These are phyloP conservation scores for Taenaris catops DNA, from an alignment of 2,888 invertebrate genomes.

Conservation along the genomic window DNA sequence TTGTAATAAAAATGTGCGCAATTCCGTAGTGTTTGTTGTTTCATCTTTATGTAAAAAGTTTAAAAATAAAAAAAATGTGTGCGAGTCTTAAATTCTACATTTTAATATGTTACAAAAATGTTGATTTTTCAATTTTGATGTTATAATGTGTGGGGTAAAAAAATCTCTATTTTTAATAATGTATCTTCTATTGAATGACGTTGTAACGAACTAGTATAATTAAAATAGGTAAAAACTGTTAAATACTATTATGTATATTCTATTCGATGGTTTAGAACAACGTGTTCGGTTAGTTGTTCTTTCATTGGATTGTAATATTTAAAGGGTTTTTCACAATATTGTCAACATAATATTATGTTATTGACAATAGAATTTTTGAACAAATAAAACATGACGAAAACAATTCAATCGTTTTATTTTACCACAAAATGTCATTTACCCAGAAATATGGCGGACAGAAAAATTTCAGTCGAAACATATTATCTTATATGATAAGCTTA, in stretches of 20 bases:
- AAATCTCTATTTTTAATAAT: slow-evolving; percentile 47
- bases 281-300: slow-evolving; percentile 22
- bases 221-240: slow-evolving; percentile 38
- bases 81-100: slow-evolving; percentile 21
- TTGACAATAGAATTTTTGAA: slow-evolving; percentile 61
- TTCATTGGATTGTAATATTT: slow-evolving; percentile 42
- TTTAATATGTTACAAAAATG: slow-evolving; percentile 22
- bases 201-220: slow-evolving; percentile 42
- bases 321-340: slow-evolving; percentile 52
- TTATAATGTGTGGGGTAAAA: slow-evolving; percentile 35
- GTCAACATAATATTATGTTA: slow-evolving; percentile 43
- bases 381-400: slow-evolving; percentile 57
- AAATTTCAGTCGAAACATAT: not conserved
- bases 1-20: too few relatives aligned
- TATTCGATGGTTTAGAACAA: slow-evolving; percentile 32
- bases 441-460: too few relatives aligned
- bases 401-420: slow-evolving; percentile 39
- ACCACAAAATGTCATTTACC: too few relatives aligned
- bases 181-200: slow-evolving; percentile 24
- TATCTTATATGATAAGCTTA: too few relatives aligned
- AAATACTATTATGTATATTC: slow-evolving; percentile 37
- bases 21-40: too few relatives aligned
- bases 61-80: too few relatives aligned
- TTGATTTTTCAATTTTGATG: slow-evolving; percentile 34
- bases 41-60: too few relatives aligned